phyloP scores from a whole-genome alignment of 2,797 vertebrate genomes.

The Brachyalestes nurse region DNA sequence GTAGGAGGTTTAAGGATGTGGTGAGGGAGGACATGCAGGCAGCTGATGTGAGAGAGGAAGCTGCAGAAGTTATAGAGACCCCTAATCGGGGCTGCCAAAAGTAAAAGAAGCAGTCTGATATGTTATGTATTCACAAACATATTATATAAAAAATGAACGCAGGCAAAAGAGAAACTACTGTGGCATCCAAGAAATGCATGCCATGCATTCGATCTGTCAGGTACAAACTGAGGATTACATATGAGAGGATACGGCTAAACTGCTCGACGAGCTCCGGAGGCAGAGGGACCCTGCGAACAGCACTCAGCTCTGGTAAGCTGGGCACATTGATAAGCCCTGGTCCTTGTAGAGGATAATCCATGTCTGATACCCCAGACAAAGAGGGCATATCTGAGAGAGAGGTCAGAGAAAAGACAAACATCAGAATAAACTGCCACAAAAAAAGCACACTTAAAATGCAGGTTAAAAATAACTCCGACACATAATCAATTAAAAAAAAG shows the following conservation, averaged over 20 bases:
- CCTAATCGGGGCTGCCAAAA: no score
- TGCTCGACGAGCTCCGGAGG: conserved; percentile 97
- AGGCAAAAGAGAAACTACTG: not conserved
- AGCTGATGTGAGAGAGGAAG: no score
- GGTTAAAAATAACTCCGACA: not conserved
- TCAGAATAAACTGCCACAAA: not conserved
- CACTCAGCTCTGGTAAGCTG: conserved; percentile 91
- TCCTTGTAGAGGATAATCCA: conserved; percentile 98
- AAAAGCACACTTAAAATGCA: not conserved
- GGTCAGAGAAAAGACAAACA: not conserved
- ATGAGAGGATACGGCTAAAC: conserved; percentile 93
- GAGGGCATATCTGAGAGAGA: conserved; percentile 84
- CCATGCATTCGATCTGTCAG: not conserved
- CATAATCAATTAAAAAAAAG: not conserved
- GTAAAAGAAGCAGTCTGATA: no score
- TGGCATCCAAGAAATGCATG: not conserved
- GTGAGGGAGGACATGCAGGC: no score
- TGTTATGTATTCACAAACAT: no score
- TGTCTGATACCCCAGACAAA: conserved; percentile 93
- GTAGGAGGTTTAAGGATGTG: no score
- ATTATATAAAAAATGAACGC: not conserved
- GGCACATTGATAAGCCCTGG: conserved; percentile 89
- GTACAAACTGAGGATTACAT: not conserved
- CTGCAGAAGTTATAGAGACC: no score
- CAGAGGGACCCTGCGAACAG: conserved; percentile 90